Evolutionary conservation across 2,797 vertebrate species (phyloP), one percentile per base, ranked within the genome.

Genomic region (Oceanodroma leucorhoa): DNA sequence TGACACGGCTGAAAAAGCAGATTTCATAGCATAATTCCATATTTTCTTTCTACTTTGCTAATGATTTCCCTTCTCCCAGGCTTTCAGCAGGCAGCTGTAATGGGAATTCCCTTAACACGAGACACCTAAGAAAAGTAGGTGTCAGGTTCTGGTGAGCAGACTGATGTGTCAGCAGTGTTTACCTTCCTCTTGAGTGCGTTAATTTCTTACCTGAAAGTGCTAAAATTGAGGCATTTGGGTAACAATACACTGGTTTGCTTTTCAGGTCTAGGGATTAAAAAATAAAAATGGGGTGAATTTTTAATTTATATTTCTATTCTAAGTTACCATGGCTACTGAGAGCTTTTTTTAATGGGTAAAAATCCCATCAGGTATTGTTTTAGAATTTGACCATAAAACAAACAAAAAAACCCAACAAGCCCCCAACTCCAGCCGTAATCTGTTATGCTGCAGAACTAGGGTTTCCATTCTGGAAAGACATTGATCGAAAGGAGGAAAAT

Each of bases 1-100:
- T 65, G 85, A 22, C 0, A 0, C 17, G 32, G 18, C 55, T 40
- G 36, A 66, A 58, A 90, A 66, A 45, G 32, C 12, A 62, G 48
- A 53, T 80, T 83, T 64, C 1, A 0, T 18, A 40, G 26, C 7
- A 5, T 22, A 11, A 43, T 38, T 58, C 16, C 1, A 0, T 53
- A 14, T 43, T 91, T 83, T 34, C 30, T 41, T 80, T 83, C 53
- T 57, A 9, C 21, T 16, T 77, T 45, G 55, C 58, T 79, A 26
- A 46, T 32, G 20, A 54, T 55, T 78, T 82, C 11, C 36, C 15
- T 79, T 70, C 48, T 82, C 34, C 43, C 38, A 38, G 30, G 21
- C 45, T 79, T 87, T 85, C 60, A 38, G 51, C 24, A 54, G 32
- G 48, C 36, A 78, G 18, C 29, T 87, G 21, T 19, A 43, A 26